Percentiles rank a stretch among this genome's conserved stretches.
phyloP scores from a whole-genome alignment of 2,888 invertebrate species.

The Molorchus minor region DNA sequence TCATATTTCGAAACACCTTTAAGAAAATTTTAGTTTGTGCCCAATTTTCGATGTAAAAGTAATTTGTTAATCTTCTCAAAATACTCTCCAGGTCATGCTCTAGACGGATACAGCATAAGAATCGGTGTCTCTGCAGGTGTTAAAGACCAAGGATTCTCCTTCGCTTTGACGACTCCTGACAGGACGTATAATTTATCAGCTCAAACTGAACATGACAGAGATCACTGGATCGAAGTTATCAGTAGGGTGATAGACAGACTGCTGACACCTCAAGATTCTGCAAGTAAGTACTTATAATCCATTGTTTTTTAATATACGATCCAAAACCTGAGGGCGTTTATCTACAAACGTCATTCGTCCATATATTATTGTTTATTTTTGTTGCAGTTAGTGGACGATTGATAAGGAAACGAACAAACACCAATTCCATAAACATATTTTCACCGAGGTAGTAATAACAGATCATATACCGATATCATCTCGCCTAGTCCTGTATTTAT shows the following conservation, averaged over 20 bases:
- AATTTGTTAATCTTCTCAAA: too few species aligned
- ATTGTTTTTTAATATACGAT: too few species aligned
- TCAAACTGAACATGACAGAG: slow-evolving; percentile 77
- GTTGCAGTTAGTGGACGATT: slow-evolving; percentile 76
- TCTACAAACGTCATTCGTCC: too few species aligned
- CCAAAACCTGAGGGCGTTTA: background rate
- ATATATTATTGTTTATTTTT: slow-evolving; percentile 16
- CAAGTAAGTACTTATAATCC: slow-evolving; percentile 67
- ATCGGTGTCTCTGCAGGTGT: slow-evolving; percentile 74
- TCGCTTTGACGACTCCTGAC: slow-evolving; percentile 84
- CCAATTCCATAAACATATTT: slow-evolving; percentile 80
- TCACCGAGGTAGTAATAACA: slow-evolving; percentile 71
- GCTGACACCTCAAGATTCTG: slow-evolving; percentile 80
- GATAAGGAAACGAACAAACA: slow-evolving; percentile 75
- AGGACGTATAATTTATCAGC: slow-evolving; percentile 81
- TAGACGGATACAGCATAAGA: slow-evolving; percentile 79
- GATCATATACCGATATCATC: slow-evolving; percentile 30
- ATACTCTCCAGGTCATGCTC: slow-evolving; percentile 71
- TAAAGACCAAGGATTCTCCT: slow-evolving; percentile 81
- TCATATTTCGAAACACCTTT: too few species aligned
- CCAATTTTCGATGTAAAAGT: too few species aligned
- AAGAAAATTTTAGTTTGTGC: too few species aligned
- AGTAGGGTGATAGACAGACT: slow-evolving; percentile 78
- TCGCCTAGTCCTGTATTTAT: slow-evolving; percentile 43
- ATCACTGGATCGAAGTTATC: slow-evolving; percentile 82